Evolutionary conservation across 2,113 vertebrate genomes (phyloP).

Genomic region (Paradoxurus hermaphroditus): DNA sequence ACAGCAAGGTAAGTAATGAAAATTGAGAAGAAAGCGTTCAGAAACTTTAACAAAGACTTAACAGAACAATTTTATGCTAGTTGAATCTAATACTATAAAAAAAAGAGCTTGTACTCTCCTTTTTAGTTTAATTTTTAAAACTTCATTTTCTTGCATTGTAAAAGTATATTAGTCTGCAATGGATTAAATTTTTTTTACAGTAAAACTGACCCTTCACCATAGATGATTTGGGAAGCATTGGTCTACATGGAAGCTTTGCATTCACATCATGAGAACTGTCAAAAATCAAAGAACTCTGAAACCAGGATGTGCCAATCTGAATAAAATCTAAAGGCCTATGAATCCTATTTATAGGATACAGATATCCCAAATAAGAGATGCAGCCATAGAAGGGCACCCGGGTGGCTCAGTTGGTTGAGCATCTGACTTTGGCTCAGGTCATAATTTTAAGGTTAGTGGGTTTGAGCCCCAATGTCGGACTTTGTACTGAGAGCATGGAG

Average conservation of each 20-base stretch:
- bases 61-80: background rate
- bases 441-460: too few relatives aligned
- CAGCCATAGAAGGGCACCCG: background rate
- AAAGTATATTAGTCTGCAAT: background rate
- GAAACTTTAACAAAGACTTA: background rate
- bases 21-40: background rate
- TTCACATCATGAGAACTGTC: background rate
- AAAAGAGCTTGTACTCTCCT: background rate
- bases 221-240: background rate
- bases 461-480: too few relatives aligned
- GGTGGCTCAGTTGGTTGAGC: too few relatives aligned
- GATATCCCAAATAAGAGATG: background rate
- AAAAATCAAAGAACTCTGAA: background rate
- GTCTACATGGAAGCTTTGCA: background rate
- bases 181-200: background rate
- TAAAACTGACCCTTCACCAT: background rate
- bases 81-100: background rate
- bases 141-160: background rate
- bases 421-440: too few relatives aligned
- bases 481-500: too few relatives aligned
- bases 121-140: background rate
- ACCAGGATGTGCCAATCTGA: too few relatives aligned
- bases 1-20: background rate
- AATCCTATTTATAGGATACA: background rate
- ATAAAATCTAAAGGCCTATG: background rate